A percentile compares a stretch with the other conserved stretches of the same genome.
phyloP scores from a whole-genome alignment of 2,797 vertebrate genomes.

The Paratrypauchen microcephalus region DNA sequence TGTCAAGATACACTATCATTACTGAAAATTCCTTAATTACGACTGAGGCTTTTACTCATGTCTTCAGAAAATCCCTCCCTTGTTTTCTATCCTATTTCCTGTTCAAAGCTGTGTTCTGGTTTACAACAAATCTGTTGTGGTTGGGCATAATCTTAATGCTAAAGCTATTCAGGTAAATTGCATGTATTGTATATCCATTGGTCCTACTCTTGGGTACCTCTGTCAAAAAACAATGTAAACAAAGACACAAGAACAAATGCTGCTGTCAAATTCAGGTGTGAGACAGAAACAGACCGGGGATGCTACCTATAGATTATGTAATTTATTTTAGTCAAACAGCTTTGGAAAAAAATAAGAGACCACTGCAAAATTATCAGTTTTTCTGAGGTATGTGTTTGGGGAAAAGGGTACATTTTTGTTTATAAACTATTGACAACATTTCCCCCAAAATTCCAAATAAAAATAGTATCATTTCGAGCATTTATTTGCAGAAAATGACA shows the following conservation, averaged over 20 bases:
- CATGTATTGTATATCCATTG: neutral
- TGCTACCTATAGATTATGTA: too few species aligned
- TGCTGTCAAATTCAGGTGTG: slow-evolving; percentile 18
- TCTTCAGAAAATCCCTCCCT: neutral
- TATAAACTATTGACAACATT: too few species aligned
- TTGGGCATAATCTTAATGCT: neutral
- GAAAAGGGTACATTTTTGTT: too few species aligned
- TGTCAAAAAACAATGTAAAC: slow-evolving; percentile 8
- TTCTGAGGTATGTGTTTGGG: too few species aligned
- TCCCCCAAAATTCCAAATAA: too few species aligned
- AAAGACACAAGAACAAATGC: slow-evolving; percentile 14
- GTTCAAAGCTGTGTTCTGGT: neutral
- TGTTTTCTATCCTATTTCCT: neutral
- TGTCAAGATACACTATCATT: slow-evolving; percentile 32
- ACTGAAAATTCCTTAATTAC: slow-evolving; percentile 15
- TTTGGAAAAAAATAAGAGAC: too few species aligned
- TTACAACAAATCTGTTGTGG: neutral
- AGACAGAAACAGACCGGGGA: neutral
- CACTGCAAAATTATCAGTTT: too few species aligned
- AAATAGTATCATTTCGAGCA: too few species aligned
- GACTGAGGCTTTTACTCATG: slow-evolving; percentile 8
- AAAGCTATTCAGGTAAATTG: neutral
- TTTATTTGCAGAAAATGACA: too few species aligned
- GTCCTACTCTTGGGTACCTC: neutral
- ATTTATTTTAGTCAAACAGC: too few species aligned